These are phyloP conservation scores for Zaprionus africanus DNA, from an alignment of 1,140 invertebrate genomes.

Conservation along the genomic window DNA sequence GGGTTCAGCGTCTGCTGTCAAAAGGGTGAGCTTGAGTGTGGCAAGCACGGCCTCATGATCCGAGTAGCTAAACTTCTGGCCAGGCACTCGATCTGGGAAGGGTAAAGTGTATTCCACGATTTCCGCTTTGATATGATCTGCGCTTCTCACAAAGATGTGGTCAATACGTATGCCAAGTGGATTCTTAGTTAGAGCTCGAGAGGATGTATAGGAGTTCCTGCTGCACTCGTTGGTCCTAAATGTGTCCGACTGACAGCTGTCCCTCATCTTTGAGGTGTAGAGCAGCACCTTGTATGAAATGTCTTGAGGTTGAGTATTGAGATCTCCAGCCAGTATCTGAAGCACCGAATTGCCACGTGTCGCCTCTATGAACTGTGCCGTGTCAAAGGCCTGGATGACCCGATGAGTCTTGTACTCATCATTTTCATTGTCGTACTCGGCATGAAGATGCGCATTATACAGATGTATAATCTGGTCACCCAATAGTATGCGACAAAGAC, in stretches of 20 bases:
- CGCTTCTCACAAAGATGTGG: constrained; percentile 91
- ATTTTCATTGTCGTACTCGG: constrained; percentile 94
- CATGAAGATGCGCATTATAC: constrained; percentile 97
- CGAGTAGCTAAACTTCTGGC: constrained; percentile 91
- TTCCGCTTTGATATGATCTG: constrained; percentile 85
- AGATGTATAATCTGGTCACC: constrained; percentile 89
- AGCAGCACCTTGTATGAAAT: constrained; percentile 89
- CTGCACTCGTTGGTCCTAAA: constrained; percentile 91
- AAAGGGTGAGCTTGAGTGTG: constrained; percentile 83
- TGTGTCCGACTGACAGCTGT: constrained; percentile 84
- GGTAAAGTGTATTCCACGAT: constrained; percentile 89
- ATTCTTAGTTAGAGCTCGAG: constrained; percentile 85
- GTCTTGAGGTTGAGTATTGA: constrained; percentile 95
- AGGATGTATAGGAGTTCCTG: constrained; percentile 92
- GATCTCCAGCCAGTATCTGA: constrained; percentile 95
- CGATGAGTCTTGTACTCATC: constrained; percentile 97
- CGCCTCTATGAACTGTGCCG: constrained; percentile 95
- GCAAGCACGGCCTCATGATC: constrained; percentile 96
- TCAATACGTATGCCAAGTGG: constrained; percentile 95
- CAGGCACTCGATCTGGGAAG: constrained; percentile 90
- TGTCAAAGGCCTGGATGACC: constrained; percentile 96
- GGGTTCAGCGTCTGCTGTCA: background rate
- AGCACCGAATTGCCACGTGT: constrained; percentile 92
- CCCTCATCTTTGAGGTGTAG: constrained; percentile 84
- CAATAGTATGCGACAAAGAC: constrained; percentile 91